phyloP scores from a whole-genome alignment of 2,888 invertebrate genomes.

The Lasioglossum vierecki region DNA sequence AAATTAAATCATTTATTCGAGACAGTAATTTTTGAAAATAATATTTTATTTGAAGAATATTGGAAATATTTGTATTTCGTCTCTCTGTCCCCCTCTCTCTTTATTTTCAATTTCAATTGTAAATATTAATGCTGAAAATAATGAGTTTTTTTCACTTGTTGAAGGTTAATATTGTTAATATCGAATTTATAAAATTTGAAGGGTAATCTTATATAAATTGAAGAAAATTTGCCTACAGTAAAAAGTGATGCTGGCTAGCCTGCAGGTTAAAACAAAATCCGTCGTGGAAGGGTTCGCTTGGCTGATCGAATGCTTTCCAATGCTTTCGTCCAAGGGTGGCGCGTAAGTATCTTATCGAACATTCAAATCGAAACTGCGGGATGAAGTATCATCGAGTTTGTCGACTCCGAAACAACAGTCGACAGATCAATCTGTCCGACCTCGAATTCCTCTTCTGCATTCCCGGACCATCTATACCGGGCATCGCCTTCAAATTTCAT shows the following conservation, averaged over 20 bases:
- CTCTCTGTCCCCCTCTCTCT: too few relatives aligned
- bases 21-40: too few relatives aligned
- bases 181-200: too few relatives aligned
- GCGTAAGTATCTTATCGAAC: slow-evolving; percentile 11
- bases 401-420: slow-evolving; percentile 18
- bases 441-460: slow-evolving; percentile 49
- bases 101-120: too few relatives aligned
- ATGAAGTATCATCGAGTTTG: slow-evolving; percentile 17
- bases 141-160: too few relatives aligned
- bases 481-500: slow-evolving; percentile 34
- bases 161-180: too few relatives aligned
- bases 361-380: slow-evolving; percentile 7
- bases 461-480: slow-evolving; percentile 16
- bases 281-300: background rate
- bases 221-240: background rate
- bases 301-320: background rate
- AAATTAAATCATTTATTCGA: too few relatives aligned
- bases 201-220: too few relatives aligned
- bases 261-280: background rate
- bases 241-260: background rate
- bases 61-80: too few relatives aligned
- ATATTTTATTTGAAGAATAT: too few relatives aligned
- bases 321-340: background rate
- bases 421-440: slow-evolving; percentile 37
- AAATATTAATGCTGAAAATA: too few relatives aligned